Evolutionary conservation across 2,888 invertebrate species (phyloP), one percentile per base, ranked within the genome.

Genomic region (Pristionchus fissidentatus): DNA sequence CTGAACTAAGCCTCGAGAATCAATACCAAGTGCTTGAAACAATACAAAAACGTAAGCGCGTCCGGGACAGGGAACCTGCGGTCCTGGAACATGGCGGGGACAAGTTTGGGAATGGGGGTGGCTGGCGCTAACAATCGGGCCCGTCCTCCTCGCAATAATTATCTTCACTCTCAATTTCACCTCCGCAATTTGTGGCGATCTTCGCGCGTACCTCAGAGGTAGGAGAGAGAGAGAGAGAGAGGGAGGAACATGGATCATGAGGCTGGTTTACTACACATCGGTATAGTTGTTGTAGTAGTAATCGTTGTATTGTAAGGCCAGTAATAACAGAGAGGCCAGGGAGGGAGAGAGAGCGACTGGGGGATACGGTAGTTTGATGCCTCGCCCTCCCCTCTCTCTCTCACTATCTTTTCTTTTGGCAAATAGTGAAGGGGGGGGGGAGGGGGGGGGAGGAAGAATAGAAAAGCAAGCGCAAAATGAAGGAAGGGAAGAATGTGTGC

Each of bases 111-210:
- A n/a, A 8, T 66, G 35, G 55, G 55, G n/a, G n/a, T n/a, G n/a
- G 32, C 55, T 4, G 22, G 8, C 55, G 41, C 19, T n/a, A 70
- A 43, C 43, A 70, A 26, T n/a, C n/a, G n/a, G 70, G 70, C 29
- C 29, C 60, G 32, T 32, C 22, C 66, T 29, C 46, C 46, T 46
- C 75, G 41, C 38, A n/a, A n/a, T n/a, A 77, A 77, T 77, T 49
- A 77, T 77, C 70, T 77, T 32, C 75, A 77, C 75, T 77, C 75
- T 77, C 75, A 46, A 77, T 77, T 77, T 77, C 49, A 49, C 49
- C 49, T 49, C 49, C 13, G 49, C 46, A 49, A 77, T 77, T 49
- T 49, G 26, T 26, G n/a, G n/a, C n/a, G n/a, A n/a, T 29, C 75
- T 26, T 4, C 75, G 3, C 22, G 15, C 26, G 46, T 49, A 26